Evolutionary conservation across 2,888 invertebrate species (phyloP), one percentile per base, ranked within the genome.

Genomic region (Chrysodeixis includens): DNA sequence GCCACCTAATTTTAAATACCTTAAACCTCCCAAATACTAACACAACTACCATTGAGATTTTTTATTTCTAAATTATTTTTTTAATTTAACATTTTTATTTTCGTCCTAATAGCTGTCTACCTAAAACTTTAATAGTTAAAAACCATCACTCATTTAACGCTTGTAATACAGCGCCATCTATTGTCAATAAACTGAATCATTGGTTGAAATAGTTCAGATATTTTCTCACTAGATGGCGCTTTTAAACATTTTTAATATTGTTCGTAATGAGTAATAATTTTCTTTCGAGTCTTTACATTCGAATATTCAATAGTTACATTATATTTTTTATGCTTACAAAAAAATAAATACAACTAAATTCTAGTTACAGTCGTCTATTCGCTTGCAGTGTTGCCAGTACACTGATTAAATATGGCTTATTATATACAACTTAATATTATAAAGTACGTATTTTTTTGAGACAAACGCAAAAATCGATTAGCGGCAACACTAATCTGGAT

Each of bases 11-110:
- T 69, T n/a, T 55, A 63, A 56, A 74, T 73, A 78, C 69, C 79
- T 82, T 85, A 75, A 79, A 84, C 83, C 82, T 83, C 78, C 80
- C 61, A 88, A 85, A 79, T 72, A 65, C 88, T 88, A 88, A 87
- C 82, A 86, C 81, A 66, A 54, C 88, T 90, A 89, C 86, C 87
- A 87, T 76, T 75, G 89, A 90, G 90, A 90, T 85, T 87, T 40
- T 88, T 84, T 83, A 83, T 83, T 83, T 83, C 84, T 84, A 82
- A 71, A 56, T 67, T 69, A 68, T 70, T 30, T 18, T 58, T 67
- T 62, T 55, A 60, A 55, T 76, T 40, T 51, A 35, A 35, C 22
- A 16, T 49, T 49, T 51, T 8, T 18, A 32, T 64, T 61, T 65
- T 67, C 30, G 7, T 66, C n/a, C 62, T 70, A 66, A 62, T 63